A percentile compares a stretch with the other conserved stretches of the same genome.
phyloP scores from a whole-genome alignment of 2,888 invertebrate species.

The Nymphalis urticae region DNA sequence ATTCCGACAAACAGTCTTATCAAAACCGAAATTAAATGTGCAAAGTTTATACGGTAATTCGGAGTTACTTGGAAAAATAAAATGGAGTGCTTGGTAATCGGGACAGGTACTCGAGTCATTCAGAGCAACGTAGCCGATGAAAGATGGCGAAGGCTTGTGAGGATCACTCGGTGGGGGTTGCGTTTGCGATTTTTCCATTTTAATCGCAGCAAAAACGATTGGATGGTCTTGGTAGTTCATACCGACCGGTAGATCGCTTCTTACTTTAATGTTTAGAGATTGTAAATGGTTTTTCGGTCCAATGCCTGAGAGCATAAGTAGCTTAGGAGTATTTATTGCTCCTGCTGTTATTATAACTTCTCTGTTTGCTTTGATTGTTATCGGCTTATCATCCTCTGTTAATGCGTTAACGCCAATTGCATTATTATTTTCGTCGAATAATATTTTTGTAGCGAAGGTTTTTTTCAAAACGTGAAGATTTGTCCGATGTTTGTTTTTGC shows the following conservation, averaged over 20 bases:
- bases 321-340: conserved; percentile 50
- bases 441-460: conserved; percentile 47
- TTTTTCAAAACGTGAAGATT: conserved; percentile 50
- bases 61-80: conserved; percentile 41
- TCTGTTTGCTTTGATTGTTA: conserved; percentile 44
- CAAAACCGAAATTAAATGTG: conserved; percentile 75
- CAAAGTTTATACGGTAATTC: conserved; percentile 31
- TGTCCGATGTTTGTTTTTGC: conserved; percentile 40
- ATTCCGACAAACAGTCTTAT: conserved; percentile 43
- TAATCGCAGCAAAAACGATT: conserved; percentile 30
- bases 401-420: conserved; percentile 48
- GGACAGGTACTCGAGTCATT: conserved; percentile 41
- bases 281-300: conserved; percentile 51
- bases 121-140: conserved; percentile 41
- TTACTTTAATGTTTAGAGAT: conserved; percentile 44
- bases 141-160: conserved; percentile 38
- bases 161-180: conserved; percentile 29
- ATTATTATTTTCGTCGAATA: conserved; percentile 48
- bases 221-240: conserved; percentile 51
- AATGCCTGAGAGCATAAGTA: conserved; percentile 56
- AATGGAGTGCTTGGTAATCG: conserved; percentile 45
- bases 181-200: conserved; percentile 31
- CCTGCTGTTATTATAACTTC: conserved; percentile 57
- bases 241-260: conserved; percentile 52
- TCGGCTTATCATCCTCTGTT: conserved; percentile 33